Conservation (phyloP, 2,113 vertebrate species). For the Mirza zaza region DNA sequence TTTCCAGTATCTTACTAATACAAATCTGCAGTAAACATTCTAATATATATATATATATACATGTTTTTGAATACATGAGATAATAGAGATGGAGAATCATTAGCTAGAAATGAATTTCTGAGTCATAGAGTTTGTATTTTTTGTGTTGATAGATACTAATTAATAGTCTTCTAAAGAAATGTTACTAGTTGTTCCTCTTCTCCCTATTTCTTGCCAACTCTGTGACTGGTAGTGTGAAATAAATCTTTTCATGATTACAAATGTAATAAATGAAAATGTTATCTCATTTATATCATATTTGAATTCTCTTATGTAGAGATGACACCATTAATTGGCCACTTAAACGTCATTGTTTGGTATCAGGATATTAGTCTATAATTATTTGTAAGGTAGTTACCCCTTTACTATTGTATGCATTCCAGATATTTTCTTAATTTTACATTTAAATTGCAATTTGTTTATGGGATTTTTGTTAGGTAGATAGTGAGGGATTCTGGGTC, state of each 20-base stretch:
- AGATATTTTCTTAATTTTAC: neutral
- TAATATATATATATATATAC: neutral
- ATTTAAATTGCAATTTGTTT: neutral
- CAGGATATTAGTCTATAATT: neutral
- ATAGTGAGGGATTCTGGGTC: too few species aligned
- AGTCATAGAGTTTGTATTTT: neutral
- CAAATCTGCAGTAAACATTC: neutral
- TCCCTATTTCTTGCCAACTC: neutral
- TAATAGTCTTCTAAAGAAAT: neutral
- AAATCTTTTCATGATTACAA: neutral
- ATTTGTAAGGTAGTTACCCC: neutral
- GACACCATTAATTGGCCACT: neutral
- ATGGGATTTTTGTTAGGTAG: neutral
- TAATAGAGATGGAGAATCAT: neutral
- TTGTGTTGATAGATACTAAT: neutral
- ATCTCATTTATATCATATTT: neutral
- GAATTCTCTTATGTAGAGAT: neutral
- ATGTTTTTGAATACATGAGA: neutral
- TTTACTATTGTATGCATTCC: neutral
- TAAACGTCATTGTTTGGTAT: neutral
- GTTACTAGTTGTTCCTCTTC: neutral
- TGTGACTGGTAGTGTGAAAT: neutral
- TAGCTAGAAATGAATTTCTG: neutral
- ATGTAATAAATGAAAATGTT: neutral
- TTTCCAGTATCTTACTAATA: neutral